Conservation (phyloP, 2,888 invertebrate genomes). For the Palloptera scutellata region DNA sequence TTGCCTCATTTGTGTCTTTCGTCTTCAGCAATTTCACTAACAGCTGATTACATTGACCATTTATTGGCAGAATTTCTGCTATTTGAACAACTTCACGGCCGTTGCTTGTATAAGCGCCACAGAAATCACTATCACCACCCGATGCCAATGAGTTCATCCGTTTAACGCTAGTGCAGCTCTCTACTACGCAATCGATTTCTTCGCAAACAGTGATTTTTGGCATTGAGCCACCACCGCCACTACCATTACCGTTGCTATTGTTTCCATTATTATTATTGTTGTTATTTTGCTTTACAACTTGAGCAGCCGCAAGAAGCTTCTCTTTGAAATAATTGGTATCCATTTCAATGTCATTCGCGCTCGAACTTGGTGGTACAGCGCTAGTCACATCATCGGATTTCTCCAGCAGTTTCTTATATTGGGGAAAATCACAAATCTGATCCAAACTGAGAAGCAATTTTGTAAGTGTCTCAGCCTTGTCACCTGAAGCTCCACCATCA, state of each 20-base stretch:
- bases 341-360: slow-evolving; percentile 43
- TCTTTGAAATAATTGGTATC: slow-evolving; percentile 50
- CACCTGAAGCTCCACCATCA: slow-evolving; percentile 39
- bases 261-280: slow-evolving; percentile 39
- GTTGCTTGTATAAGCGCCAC: slow-evolving; percentile 21
- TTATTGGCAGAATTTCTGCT: slow-evolving; percentile 73
- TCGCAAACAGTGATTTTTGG: slow-evolving; percentile 50
- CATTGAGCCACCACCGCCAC: slow-evolving; percentile 62
- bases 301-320: slow-evolving; percentile 49
- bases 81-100: slow-evolving; percentile 55
- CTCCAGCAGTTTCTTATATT: slow-evolving; percentile 48
- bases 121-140: slow-evolving; percentile 30
- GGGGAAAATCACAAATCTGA: slow-evolving; percentile 46
- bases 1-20: slow-evolving; percentile 44
- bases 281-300: slow-evolving; percentile 41
- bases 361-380: slow-evolving; percentile 24
- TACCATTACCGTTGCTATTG: slow-evolving; percentile 43
- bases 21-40: slow-evolving; percentile 66
- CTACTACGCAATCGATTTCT: slow-evolving; percentile 57
- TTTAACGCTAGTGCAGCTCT: slow-evolving; percentile 56
- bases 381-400: slow-evolving; percentile 47
- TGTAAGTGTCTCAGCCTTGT: slow-evolving; percentile 39
- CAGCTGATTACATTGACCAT: slow-evolving; percentile 72
- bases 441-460: slow-evolving; percentile 33
- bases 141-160: slow-evolving; percentile 52